These are phyloP conservation scores for Tetramorium alpestre DNA, from an alignment of 1,140 invertebrate genomes.

Conservation along the genomic window DNA sequence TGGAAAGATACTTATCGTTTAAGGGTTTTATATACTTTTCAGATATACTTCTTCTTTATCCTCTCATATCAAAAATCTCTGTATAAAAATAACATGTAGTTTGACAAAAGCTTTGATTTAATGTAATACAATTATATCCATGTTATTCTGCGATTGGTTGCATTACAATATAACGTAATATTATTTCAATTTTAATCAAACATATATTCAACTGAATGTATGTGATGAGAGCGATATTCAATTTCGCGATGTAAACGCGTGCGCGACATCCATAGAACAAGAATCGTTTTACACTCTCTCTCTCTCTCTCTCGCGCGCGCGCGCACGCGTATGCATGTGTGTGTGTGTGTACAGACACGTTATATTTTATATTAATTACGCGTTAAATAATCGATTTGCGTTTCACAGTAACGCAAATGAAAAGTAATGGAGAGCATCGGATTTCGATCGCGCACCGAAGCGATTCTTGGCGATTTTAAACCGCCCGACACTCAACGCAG, in stretches of 20 bases:
- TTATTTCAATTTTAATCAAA: slow-evolving; percentile 52
- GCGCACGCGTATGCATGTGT: too few relatives aligned
- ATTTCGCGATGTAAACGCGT: slow-evolving; percentile 44
- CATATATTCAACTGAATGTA: neutral
- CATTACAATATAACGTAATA: slow-evolving; percentile 35
- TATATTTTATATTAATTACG: slow-evolving; percentile 54
- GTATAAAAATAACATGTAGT: neutral
- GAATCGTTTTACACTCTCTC: slow-evolving; percentile 39
- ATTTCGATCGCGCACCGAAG: slow-evolving; percentile 37
- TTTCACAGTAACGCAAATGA: slow-evolving; percentile 30
- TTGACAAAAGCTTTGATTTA: neutral
- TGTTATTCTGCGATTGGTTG: slow-evolving; percentile 15
- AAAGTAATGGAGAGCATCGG: slow-evolving; percentile 44
- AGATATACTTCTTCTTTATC: neutral
- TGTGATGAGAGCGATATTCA: slow-evolving; percentile 32
- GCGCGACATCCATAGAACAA: slow-evolving; percentile 13
- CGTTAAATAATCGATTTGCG: slow-evolving; percentile 47
- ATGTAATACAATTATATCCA: slow-evolving; percentile 4
- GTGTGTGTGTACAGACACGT: neutral
- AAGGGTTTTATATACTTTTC: neutral
- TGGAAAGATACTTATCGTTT: slow-evolving; percentile 68
- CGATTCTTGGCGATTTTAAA: slow-evolving; percentile 39
- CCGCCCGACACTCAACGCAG: slow-evolving; percentile 17
- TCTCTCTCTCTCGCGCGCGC: too few relatives aligned
- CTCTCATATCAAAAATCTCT: neutral